Percentiles rank a stretch among this genome's conserved stretches.
These are phyloP conservation scores for Halcyon chelicuti DNA, from an alignment of 2,797 vertebrate species.

Conservation along the genomic window DNA sequence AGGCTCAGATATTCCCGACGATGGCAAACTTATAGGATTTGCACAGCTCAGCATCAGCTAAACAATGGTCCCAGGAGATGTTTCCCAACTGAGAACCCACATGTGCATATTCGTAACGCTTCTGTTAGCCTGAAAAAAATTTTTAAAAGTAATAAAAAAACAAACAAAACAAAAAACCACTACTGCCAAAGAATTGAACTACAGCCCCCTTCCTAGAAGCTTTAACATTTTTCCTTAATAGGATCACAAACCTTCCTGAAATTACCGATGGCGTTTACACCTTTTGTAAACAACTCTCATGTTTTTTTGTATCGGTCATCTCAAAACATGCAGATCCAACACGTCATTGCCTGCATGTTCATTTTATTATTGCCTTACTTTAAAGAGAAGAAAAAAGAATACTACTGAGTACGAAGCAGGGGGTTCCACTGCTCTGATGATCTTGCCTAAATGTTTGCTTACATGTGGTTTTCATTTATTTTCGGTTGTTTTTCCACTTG, in stretches of 20 bases:
- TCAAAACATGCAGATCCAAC: conserved; percentile 77
- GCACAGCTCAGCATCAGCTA: conserved; percentile 98
- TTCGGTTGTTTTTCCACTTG: conserved; percentile 43
- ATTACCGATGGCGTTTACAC: conserved; percentile 66
- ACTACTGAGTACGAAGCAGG: conserved; percentile 85
- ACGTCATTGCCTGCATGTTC: conserved; percentile 80
- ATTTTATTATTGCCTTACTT: conserved; percentile 89
- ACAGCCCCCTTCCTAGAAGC: conserved; percentile 82
- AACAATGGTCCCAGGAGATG: conserved; percentile 73
- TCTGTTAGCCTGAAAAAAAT: conserved; percentile 86
- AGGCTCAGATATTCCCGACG: conserved; percentile 93
- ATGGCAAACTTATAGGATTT: conserved; percentile 94
- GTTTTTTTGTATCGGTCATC: conserved; percentile 64
- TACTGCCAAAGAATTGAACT: conserved; percentile 93
- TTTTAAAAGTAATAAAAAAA: conserved; percentile 16
- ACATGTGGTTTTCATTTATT: conserved; percentile 75
- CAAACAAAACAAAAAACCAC: conserved; percentile 78
- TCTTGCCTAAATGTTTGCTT: conserved; percentile 74
- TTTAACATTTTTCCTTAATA: conserved; percentile 79
- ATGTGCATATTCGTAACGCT: conserved; percentile 75
- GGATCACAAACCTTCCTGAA: conserved; percentile 68
- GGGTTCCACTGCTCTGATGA: conserved; percentile 72
- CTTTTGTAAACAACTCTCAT: conserved; percentile 68
- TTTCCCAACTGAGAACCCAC: conserved; percentile 70
- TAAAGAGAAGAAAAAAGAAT: conserved; percentile 66